Evolutionary conservation across 2,797 vertebrate genomes (phyloP).

Genomic region (Perodicticus potto): DNA sequence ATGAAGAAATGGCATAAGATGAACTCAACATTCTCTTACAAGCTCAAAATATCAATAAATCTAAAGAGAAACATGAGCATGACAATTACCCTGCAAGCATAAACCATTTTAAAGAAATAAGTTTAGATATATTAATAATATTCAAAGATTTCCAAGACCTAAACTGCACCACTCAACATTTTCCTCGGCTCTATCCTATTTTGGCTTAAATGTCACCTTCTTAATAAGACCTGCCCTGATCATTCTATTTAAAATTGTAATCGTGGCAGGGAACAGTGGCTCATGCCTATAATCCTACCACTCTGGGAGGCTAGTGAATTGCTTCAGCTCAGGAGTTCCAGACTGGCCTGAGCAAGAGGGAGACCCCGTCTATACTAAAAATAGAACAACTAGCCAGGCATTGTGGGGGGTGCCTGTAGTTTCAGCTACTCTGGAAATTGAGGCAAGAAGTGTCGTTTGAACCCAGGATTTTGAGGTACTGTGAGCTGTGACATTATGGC

Average conservation of each 20-base stretch:
- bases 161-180: neutral
- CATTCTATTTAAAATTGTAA: neutral
- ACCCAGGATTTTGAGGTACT: no score
- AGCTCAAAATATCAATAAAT: neutral
- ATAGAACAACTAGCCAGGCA: no score
- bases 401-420: no score
- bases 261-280: neutral
- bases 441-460: no score
- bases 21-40: neutral
- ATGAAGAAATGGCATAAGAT: neutral
- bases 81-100: neutral
- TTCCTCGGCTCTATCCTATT: neutral
- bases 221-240: neutral
- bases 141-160: neutral
- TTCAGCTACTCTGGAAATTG: no score
- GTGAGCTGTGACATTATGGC: no score
- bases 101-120: conserved; percentile 43
- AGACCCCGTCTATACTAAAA: no score
- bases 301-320: no score
- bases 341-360: no score
- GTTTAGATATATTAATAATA: neutral
- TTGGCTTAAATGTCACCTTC: neutral
- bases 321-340: no score
- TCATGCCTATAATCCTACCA: no score
- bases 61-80: neutral